Evolutionary conservation across 2,797 vertebrate species (phyloP), one percentile per base, ranked within the genome.

Genomic region (Orientallactaga sibirica): DNA sequence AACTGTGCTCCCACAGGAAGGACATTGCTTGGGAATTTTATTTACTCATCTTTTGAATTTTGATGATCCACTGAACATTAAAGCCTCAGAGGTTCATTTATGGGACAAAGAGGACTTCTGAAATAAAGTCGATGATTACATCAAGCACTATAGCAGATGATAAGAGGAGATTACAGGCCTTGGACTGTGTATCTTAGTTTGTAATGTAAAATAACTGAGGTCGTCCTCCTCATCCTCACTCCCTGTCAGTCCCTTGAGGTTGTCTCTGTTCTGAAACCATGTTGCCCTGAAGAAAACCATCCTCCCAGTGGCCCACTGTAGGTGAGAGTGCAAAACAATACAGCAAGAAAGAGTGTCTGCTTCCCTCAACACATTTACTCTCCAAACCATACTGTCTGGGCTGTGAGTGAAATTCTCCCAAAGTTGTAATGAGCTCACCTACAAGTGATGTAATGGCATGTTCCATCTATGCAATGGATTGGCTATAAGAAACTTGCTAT

Each of bases 91-190:
- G 48, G 10, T 8, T 48, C 48, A 48, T 48, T 48, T 48, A 10
- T 48, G 48, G 48, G 48, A 48, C 48, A 48, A 48, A 48, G 99
- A 99, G 96, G 99, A 99, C 96, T 99, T 99, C 90, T 98, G 99
- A 92, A 99, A 95, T 98, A 99, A 99, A 97, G 99, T 99, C 98
- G 99, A 99, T 95, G 99, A 99, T 98, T 99, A 99, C 98, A 99
- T 99, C 98, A 99, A 99, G 98, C 98, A 98, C 96, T 99, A 99
- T 2, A 99, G 99, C 93, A 99, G 99, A 99, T 99, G 99, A 99
- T 99, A 98, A 97, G 97, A 95, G 97, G 93, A 43, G 84, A 90
- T 0, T 92, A 62, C 96, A 95, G 97, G 96, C 91, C 91, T 94
- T 7, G 80, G 94, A 92, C 95, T 90, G 85, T 2, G 80, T 77